Percentiles rank a stretch among this genome's conserved stretches.
These are phyloP conservation scores for Exocentrus adspersus DNA, from an alignment of 2,888 invertebrate species.

Conservation along the genomic window DNA sequence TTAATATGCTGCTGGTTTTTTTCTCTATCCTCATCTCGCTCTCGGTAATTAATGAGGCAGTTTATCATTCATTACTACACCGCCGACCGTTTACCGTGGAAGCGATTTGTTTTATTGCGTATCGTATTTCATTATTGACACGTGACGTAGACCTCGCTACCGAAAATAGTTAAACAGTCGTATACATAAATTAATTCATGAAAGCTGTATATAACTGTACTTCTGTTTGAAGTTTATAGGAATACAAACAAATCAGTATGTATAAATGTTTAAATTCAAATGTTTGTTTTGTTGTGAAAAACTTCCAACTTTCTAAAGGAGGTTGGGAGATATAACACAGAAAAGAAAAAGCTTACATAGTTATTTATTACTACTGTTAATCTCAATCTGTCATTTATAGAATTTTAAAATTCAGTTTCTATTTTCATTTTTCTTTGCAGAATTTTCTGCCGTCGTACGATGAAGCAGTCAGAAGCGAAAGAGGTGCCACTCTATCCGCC, in stretches of 20 bases:
- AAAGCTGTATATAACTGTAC: too few species aligned
- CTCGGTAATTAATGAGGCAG: background rate
- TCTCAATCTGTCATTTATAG: too few species aligned
- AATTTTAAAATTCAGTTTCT: too few species aligned
- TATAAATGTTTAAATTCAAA: too few species aligned
- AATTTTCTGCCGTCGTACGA: conserved; percentile 65
- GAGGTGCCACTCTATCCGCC: conserved; percentile 48
- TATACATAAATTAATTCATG: background rate
- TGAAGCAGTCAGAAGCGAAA: conserved; percentile 63
- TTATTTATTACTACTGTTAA: too few species aligned
- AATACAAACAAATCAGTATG: too few species aligned
- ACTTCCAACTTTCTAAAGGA: too few species aligned
- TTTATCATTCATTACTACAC: background rate
- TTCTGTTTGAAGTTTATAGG: too few species aligned
- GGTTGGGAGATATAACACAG: too few species aligned
- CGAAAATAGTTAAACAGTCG: conserved; percentile 1
- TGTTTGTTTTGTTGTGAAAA: too few species aligned
- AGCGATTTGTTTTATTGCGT: background rate
- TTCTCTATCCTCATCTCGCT: background rate
- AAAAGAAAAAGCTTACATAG: too few species aligned
- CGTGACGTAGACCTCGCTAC: background rate
- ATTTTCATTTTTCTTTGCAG: conserved; percentile 49
- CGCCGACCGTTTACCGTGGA: background rate
- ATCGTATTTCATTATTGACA: conserved; percentile 1
- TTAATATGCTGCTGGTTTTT: background rate